Percentiles rank a stretch among this genome's conserved stretches.
Conservation (phyloP, 2,113 vertebrate genomes). For the Hiodon alosoides region DNA sequence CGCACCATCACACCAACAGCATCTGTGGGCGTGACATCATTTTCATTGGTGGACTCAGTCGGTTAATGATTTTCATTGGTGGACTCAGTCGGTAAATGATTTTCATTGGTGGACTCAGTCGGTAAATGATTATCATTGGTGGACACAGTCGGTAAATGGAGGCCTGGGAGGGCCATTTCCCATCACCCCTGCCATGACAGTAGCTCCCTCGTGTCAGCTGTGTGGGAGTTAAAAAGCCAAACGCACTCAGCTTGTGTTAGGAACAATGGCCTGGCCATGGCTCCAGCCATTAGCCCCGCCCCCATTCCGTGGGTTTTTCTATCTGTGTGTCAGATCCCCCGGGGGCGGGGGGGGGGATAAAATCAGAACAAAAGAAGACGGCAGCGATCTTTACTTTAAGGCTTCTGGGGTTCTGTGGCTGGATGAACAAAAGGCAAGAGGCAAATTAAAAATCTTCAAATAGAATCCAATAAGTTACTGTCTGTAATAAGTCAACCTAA, state of each 20-base stretch:
- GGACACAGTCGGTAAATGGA: neutral
- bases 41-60: neutral
- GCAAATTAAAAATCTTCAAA: too few relatives aligned
- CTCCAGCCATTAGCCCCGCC: constrained; percentile 20
- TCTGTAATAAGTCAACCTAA: too few relatives aligned
- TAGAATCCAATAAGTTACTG: too few relatives aligned
- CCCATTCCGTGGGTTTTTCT: constrained; percentile 7
- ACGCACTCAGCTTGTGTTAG: constrained; percentile 53
- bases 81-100: neutral
- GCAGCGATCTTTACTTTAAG: too few relatives aligned
- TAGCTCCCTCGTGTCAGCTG: constrained; percentile 13
- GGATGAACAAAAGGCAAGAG: too few relatives aligned
- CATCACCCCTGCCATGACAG: neutral
- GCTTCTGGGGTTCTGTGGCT: too few relatives aligned
- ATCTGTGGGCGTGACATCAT: neutral
- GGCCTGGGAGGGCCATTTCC: neutral
- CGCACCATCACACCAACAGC: too few relatives aligned
- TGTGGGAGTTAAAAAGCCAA: constrained; percentile 51
- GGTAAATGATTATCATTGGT: neutral
- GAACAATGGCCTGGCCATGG: constrained; percentile 42
- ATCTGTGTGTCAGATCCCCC: neutral
- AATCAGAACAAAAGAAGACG: too few relatives aligned
- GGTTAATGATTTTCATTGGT: neutral
- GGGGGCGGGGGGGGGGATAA: neutral
- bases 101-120: neutral